Evolutionary conservation across 2,797 vertebrate species (phyloP).

Genomic region (Siniperca obscura): DNA sequence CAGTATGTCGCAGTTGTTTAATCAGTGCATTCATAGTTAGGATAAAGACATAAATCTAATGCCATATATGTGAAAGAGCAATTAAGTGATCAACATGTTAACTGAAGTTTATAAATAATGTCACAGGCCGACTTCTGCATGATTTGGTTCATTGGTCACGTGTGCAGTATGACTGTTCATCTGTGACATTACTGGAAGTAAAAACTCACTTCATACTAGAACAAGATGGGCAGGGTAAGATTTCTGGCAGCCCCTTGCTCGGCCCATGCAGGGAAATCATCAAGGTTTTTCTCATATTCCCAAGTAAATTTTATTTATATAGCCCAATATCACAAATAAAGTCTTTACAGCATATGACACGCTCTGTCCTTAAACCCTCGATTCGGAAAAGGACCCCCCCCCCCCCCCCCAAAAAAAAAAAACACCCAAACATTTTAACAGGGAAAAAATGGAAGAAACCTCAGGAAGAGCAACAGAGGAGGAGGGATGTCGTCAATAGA

Average conservation of each 20-base stretch:
- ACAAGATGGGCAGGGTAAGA: background rate
- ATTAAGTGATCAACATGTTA: background rate
- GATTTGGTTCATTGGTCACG: conserved; percentile 4
- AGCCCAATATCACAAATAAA: no score
- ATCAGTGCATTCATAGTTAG: background rate
- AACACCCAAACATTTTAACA: no score
- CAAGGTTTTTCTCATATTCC: conserved; percentile 15
- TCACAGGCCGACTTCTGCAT: background rate
- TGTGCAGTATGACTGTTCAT: background rate
- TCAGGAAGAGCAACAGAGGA: no score
- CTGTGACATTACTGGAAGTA: conserved; percentile 9
- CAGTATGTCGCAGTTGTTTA: background rate
- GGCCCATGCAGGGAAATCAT: background rate
- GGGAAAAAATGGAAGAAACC: no score
- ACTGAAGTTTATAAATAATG: background rate
- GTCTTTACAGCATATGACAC: no score
- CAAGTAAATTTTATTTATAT: no score
- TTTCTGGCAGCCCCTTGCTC: background rate
- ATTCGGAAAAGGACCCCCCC: no score
- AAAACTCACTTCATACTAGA: background rate
- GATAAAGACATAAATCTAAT: background rate
- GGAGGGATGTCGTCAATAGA: no score
- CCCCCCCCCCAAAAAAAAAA: no score
- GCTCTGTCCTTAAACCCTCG: no score
- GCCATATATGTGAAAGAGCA: background rate